Evolutionary conservation across 2,888 invertebrate genomes (phyloP), one percentile per base, ranked within the genome.

Genomic region (Melanophora roralis): DNA sequence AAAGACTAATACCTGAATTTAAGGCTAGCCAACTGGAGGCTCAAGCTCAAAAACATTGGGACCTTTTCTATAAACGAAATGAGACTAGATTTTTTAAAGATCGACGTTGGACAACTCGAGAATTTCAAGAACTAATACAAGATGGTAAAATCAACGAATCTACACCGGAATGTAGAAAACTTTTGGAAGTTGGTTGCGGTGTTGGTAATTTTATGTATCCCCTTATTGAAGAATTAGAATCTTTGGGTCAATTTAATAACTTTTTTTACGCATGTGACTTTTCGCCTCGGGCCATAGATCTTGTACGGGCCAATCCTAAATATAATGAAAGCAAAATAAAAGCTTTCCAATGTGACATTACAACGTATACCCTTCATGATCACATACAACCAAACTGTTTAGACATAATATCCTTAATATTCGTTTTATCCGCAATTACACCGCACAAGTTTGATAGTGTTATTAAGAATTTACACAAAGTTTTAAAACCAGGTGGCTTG

Each of bases 141-240:
- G 91, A 91, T 11, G 53, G n/a, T 6, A 12, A 69, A 36, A 8
- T 6, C 9, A 8, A 3, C 7, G 14, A 1, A 1, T 16, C 27
- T 5, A 21, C 16, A 65, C 43, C 60, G 12, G 19, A 16, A 3
- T 45, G 43, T 12, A 65, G 87, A 1, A 83, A 36, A 0, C 83
- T 89, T 0, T 78, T 89, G 0, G 98, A 98, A 91, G 93, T 97
- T 6, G 98, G 98, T 0, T 98, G 98, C 89, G 99, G 99, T 2
- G 98, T 98, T 8, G 99, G 99, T 0, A 99, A 99, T 91, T 95
- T 99, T 88, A 92, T 99, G 55, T 98, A 95, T 89, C 99, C 99
- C 0, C 89, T 99, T 59, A 89, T 98, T 0, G 94, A 96, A 86
- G 96, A 96, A 85, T 93, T 94, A 0, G 91, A 92, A 67, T 34